Base-by-base conservation (phyloP, 2,888 invertebrate species). In the Rotaria magnacalcarata region DNA sequence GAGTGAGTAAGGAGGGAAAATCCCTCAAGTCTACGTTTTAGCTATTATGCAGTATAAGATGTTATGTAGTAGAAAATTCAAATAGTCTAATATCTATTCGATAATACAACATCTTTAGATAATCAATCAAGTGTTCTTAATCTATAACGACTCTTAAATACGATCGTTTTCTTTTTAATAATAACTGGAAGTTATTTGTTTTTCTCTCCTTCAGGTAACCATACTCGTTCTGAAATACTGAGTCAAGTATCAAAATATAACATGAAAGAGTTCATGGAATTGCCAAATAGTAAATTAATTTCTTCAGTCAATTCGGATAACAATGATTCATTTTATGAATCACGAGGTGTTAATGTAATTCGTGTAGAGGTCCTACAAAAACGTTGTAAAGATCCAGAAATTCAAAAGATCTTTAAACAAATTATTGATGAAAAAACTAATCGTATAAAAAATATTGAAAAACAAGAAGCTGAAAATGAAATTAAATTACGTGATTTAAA, bases 391-490 rank as follows among this genome's bases (percentile, higher is more conserved):
- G 75, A 80, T 47, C 43, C 75, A 8, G 75, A 80, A 80, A 80
- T 80, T 47, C 75, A 80, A 80, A 80, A 80, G n/a, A 80, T 80
- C 10, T 80, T 80, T 43, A 80, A 80, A 80, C 75, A 80, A 80
- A 80, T 80, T 24, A 80, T 80, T 24, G 75, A 80, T 80, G 75
- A 80, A 47, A 80, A 80, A 80, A 80, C 75, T 10, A 80, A 80
- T 47, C 75, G 75, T 80, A 80, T 80, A 2, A 80, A 80, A 47
- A 80, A 80, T 43, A 80, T 47, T 43, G 75, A 80, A n/a, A 80
- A 80, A 80, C 75, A 80, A 80, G 75, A 47, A 47, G 75, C 75
- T 16, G 47, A 47, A 43, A 80, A 80, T 80, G 75, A 80, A 80
- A n/a, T 80, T 1, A 41, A 47, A 43, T 6, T 80, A 43, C 8